Percentiles rank a stretch among this genome's conserved stretches.
Conservation (phyloP, 1,140 invertebrate species). For the Cydia strobilella region DNA sequence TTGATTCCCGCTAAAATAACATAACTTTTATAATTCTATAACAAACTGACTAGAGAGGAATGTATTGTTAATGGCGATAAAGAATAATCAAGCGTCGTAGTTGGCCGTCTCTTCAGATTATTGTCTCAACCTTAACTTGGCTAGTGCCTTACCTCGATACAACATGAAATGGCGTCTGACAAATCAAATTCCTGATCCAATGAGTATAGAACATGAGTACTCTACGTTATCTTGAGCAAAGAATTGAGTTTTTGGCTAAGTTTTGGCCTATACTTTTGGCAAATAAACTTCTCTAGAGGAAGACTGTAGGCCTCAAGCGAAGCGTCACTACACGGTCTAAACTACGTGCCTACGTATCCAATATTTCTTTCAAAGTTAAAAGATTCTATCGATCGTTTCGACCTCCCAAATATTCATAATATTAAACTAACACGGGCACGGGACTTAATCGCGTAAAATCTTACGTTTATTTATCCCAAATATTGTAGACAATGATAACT, state of each 20-base stretch:
- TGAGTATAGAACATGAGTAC: conserved; percentile 6
- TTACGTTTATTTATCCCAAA: too few species aligned
- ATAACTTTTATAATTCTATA: conserved; percentile 46
- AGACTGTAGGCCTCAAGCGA: conserved; percentile 73
- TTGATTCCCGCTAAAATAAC: conserved; percentile 48
- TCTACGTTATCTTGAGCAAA: conserved; percentile 59
- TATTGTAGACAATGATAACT: not conserved
- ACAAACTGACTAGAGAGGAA: conserved; percentile 77
- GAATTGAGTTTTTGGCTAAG: conserved; percentile 62
- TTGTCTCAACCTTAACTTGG: conserved; percentile 69
- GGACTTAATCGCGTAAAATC: too few species aligned
- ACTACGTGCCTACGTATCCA: conserved; percentile 70
- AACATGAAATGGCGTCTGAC: conserved; percentile 17
- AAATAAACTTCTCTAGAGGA: conserved; percentile 62
- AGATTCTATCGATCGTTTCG: not conserved
- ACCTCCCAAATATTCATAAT: not conserved
- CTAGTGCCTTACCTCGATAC: conserved; percentile 39
- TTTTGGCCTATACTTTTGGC: conserved; percentile 67
- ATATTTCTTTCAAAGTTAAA: conserved; percentile 54
- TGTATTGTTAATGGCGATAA: conserved; percentile 67
- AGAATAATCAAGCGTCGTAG: conserved; percentile 55
- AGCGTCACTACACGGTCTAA: conserved; percentile 72
- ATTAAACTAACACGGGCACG: too few species aligned
- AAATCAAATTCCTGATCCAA: conserved; percentile 16
- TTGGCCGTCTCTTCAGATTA: conserved; percentile 69